These are phyloP conservation scores for Ophion ellenae DNA, from an alignment of 2,888 invertebrate genomes.

Conservation along the genomic window DNA sequence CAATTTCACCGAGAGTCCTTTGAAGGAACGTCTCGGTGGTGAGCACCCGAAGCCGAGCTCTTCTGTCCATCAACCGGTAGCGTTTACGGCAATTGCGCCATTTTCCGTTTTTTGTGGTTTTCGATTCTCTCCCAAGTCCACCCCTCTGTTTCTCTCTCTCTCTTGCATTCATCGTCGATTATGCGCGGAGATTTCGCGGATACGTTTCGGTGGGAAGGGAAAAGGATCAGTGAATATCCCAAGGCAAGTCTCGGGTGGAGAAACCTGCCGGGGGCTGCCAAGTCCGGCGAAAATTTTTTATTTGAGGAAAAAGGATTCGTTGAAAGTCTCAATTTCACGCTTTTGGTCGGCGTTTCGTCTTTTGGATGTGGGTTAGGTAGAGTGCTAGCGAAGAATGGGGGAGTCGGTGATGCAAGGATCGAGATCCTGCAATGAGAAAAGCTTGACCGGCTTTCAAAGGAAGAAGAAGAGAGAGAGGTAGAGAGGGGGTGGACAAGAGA, in stretches of 20 bases:
- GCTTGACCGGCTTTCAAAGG: slow-evolving; percentile 44
- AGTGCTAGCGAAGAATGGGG: slow-evolving; percentile 16
- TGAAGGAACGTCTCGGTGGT: slow-evolving; percentile 48
- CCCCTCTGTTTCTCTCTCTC: not conserved
- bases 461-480: not conserved
- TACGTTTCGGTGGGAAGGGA: slow-evolving; percentile 54
- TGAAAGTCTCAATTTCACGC: slow-evolving; percentile 66
- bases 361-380: not conserved
- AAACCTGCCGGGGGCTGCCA: slow-evolving; percentile 37
- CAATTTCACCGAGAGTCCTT: slow-evolving; percentile 59
- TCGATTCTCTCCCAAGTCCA: not conserved
- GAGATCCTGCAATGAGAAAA: slow-evolving; percentile 23
- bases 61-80: slow-evolving; percentile 57
- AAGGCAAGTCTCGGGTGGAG: slow-evolving; percentile 47
- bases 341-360: slow-evolving; percentile 34
- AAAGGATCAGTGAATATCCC: slow-evolving; percentile 40
- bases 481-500: not conserved
- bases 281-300: slow-evolving; percentile 3
- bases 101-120: slow-evolving; percentile 33
- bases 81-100: slow-evolving; percentile 49
- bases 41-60: slow-evolving; percentile 43
- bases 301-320: slow-evolving; percentile 50
- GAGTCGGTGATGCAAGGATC: slow-evolving; percentile 57
- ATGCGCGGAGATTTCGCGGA: slow-evolving; percentile 68
- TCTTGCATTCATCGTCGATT: slow-evolving; percentile 71